Conservation (phyloP, 2,113 vertebrate genomes). For the Amblyornis subalaris region DNA sequence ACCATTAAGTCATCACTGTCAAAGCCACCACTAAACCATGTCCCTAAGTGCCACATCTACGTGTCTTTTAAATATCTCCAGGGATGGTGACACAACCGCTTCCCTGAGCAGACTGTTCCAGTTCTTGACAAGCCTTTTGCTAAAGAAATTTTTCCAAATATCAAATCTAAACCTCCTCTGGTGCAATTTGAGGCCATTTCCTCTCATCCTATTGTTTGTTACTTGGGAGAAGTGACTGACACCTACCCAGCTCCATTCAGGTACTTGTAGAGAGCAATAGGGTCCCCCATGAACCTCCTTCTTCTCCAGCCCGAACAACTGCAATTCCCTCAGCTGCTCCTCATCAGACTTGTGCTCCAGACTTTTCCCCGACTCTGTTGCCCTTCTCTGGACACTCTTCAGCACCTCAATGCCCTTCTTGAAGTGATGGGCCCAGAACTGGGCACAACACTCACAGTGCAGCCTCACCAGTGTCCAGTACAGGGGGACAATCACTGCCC, state of each 20-base stretch:
- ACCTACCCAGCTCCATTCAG: background rate
- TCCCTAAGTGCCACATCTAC: background rate
- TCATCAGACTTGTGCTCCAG: background rate
- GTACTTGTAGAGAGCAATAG: background rate
- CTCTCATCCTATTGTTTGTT: background rate
- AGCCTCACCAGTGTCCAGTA: background rate
- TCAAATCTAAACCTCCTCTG: background rate
- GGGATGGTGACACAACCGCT: background rate
- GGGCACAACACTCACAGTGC: background rate
- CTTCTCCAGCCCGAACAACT: background rate
- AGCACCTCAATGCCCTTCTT: background rate
- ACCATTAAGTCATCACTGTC: background rate
- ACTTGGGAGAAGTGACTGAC: background rate
- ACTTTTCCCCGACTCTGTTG: background rate
- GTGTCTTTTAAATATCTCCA: background rate
- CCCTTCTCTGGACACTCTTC: background rate
- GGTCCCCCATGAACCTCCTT: background rate
- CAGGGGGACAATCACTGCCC: background rate
- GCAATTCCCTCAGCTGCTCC: background rate
- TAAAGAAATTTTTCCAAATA: background rate
- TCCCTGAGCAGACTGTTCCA: background rate
- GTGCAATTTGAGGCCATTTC: background rate
- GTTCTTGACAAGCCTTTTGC: background rate
- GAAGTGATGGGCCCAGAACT: background rate
- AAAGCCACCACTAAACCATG: background rate